A percentile compares a stretch with the other conserved stretches of the same genome.
Conservation (phyloP, 2,888 invertebrate species). For the Sepioteuthis lessoniana region DNA sequence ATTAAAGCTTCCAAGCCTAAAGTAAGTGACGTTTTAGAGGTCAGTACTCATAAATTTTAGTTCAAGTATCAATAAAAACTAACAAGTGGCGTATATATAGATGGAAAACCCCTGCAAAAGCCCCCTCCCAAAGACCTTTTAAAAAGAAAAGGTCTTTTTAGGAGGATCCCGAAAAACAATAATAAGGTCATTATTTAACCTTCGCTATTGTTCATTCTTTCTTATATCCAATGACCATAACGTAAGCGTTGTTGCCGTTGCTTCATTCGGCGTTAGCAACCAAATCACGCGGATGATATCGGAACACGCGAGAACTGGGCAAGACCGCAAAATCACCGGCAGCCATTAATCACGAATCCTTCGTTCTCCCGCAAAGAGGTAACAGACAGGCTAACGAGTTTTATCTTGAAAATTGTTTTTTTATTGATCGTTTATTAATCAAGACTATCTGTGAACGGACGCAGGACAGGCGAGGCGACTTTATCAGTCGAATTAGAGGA, state of each 20-base stretch:
- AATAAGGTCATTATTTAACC: not conserved
- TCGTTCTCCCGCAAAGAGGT: not conserved
- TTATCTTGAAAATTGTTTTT: not conserved
- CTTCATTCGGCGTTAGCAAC: not conserved
- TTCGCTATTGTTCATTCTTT: not conserved
- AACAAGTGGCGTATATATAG: too few species aligned
- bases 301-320: constrained; percentile 33
- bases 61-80: too few species aligned
- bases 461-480: not conserved
- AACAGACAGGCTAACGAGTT: constrained; percentile 1
- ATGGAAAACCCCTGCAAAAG: not conserved
- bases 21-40: too few species aligned
- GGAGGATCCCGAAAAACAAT: not conserved
- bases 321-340: not conserved
- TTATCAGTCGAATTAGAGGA: not conserved
- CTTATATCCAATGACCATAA: constrained; percentile 10
- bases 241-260: not conserved
- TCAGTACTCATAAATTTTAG: too few species aligned
- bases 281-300: constrained; percentile 33
- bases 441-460: not conserved
- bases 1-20: too few species aligned
- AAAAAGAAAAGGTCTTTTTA: not conserved
- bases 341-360: not conserved
- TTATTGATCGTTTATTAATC: not conserved
- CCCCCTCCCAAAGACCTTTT: too few species aligned